phyloP scores from a whole-genome alignment of 2,888 invertebrate species.

The Spodoptera exigua region DNA sequence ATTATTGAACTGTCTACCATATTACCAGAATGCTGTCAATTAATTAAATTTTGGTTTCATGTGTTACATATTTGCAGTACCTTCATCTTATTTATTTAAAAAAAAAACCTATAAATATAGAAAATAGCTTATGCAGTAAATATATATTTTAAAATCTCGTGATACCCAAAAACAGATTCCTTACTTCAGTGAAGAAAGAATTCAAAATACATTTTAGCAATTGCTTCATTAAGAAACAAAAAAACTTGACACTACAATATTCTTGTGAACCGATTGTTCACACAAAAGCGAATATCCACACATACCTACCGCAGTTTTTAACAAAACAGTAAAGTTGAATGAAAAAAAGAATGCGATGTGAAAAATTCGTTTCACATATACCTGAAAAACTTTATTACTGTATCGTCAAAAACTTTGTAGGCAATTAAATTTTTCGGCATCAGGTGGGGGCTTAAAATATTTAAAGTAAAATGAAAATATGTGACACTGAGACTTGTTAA shows the following conservation, averaged over 20 bases:
- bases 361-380: constrained; percentile 34
- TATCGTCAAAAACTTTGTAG: constrained; percentile 29
- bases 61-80: no score
- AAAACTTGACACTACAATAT: constrained; percentile 4
- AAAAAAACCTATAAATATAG: no score
- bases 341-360: constrained; percentile 8
- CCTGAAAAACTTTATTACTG: constrained; percentile 19
- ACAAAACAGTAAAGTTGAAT: constrained; percentile 3
- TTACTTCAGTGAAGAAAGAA: no score
- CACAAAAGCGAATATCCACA: constrained; percentile 12
- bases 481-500: constrained; percentile 4
- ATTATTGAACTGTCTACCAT: no score
- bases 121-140: no score
- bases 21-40: no score
- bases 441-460: constrained; percentile 24
- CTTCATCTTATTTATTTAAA: no score
- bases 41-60: no score
- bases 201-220: no score
- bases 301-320: constrained; percentile 11
- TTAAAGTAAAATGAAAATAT: constrained; percentile 18
- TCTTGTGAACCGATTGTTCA: constrained; percentile 11
- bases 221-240: no score
- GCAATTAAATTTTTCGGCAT: constrained; percentile 34
- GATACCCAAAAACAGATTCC: no score
- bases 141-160: no score